Evolutionary conservation across 2,888 invertebrate species (phyloP).

Genomic region (Agrotis ipsilon): DNA sequence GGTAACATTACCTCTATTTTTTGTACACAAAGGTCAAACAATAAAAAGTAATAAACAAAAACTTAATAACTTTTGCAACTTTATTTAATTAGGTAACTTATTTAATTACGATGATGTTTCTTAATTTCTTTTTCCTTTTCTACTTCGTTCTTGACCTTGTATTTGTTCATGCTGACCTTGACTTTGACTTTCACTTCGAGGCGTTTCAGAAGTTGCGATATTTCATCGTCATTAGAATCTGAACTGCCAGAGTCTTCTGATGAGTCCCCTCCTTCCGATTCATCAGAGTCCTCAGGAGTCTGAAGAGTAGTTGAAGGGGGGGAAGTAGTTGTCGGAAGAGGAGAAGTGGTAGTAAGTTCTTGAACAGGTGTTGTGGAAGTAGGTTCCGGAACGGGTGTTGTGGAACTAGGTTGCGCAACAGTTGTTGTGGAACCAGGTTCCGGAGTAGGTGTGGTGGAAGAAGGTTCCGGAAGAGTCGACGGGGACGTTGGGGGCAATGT

Average conservation of each 20-base stretch:
- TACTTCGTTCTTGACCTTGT: constrained; percentile 70
- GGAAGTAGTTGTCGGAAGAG: no score
- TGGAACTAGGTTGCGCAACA: no score
- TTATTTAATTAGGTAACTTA: background rate
- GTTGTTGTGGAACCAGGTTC: no score
- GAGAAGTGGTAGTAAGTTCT: no score
- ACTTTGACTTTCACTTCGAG: constrained; percentile 85
- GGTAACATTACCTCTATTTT: constrained; percentile 24
- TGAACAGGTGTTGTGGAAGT: no score
- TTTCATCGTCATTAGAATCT: constrained; percentile 72
- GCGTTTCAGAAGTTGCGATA: constrained; percentile 79
- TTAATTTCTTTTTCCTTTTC: constrained; percentile 47
- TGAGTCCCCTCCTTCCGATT: constrained; percentile 44
- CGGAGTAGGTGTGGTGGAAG: no score
- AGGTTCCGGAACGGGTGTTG: no score
- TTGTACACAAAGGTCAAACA: constrained; percentile 15
- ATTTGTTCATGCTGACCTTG: constrained; percentile 81
- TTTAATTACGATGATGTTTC: constrained; percentile 43
- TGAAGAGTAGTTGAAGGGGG: no score
- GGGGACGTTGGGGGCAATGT: background rate
- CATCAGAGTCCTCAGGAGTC: constrained; percentile 48
- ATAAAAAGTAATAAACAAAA: constrained; percentile 31
- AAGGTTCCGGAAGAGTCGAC: no score
- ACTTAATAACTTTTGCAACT: background rate
- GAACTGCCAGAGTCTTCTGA: constrained; percentile 66